Evolutionary conservation across 2,113 vertebrate genomes (phyloP).

Genomic region (Phyllostomus hastatus): DNA sequence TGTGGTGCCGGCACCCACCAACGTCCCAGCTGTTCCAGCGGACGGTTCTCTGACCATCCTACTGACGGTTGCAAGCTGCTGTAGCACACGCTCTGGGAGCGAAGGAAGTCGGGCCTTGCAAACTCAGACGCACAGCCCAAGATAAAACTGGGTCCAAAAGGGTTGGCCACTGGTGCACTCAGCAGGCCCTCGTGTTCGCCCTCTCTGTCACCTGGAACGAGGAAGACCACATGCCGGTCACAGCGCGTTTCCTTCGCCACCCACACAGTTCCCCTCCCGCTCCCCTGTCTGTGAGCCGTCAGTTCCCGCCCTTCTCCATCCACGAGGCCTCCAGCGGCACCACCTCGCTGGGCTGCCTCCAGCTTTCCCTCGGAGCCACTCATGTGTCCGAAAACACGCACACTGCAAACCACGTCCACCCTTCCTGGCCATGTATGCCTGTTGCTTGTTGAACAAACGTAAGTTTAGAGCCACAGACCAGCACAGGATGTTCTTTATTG

Average conservation of each 20-base stretch:
- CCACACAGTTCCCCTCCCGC: neutral
- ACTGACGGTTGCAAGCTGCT: neutral
- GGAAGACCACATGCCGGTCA: neutral
- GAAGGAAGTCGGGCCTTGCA: conserved; percentile 52
- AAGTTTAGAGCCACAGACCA: neutral
- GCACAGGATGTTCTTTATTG: neutral
- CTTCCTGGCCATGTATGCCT: neutral
- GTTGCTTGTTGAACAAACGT: neutral
- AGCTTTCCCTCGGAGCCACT: neutral
- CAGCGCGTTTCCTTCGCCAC: neutral
- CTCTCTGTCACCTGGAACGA: conserved; percentile 16
- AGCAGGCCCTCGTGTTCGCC: neutral
- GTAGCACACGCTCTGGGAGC: neutral
- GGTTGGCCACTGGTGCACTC: neutral
- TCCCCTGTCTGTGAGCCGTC: neutral
- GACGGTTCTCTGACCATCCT: neutral
- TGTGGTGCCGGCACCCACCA: neutral
- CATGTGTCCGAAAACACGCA: accelerated
- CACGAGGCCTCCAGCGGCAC: neutral
- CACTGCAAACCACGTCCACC: neutral
- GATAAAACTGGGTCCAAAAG: conserved; percentile 29
- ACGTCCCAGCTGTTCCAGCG: no score
- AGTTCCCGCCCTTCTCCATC: neutral
- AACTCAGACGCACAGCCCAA: neutral
- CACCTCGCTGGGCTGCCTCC: neutral